Percentiles rank a stretch among this genome's conserved stretches.
Evolutionary conservation across 92 coral and sea anemone genomes (phyloP).

Genomic region (Phenganax marumi): DNA sequence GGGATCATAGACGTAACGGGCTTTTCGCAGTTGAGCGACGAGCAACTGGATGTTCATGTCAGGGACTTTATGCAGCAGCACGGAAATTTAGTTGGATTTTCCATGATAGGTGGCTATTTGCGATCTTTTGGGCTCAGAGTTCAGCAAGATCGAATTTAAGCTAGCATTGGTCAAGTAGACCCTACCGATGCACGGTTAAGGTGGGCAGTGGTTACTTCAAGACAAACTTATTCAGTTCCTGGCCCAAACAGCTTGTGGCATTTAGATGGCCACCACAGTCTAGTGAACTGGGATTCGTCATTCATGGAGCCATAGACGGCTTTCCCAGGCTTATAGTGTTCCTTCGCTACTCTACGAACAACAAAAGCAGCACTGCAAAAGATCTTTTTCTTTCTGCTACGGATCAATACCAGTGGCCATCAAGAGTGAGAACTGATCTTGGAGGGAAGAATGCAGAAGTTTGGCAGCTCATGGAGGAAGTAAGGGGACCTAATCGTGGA

Average conservation of each 20-base stretch:
- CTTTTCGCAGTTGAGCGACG: too few species aligned
- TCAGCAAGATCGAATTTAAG: neutral
- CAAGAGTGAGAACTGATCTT: constrained; percentile 31
- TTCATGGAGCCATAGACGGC: constrained; percentile 23
- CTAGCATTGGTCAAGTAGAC: constrained; percentile 3
- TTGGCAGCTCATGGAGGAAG: constrained; percentile 29
- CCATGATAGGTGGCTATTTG: too few species aligned
- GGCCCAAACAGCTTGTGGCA: constrained; percentile 20
- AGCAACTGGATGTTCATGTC: too few species aligned
- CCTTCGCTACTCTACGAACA: constrained; percentile 1
- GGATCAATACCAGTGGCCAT: constrained; percentile 30
- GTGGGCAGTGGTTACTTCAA: constrained; percentile 35
- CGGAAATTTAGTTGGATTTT: too few species aligned
- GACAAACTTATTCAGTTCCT: constrained; percentile 19
- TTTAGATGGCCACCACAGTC: constrained; percentile 31
- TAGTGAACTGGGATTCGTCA: constrained; percentile 32
- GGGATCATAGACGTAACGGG: too few species aligned
- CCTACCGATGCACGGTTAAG: constrained; percentile 27
- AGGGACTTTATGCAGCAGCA: too few species aligned
- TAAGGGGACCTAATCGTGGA: constrained; percentile 27
- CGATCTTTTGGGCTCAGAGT: too few species aligned
- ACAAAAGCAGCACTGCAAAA: neutral
- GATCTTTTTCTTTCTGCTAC: constrained; percentile 1
- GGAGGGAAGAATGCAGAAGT: constrained; percentile 20
- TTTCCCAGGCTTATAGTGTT: constrained; percentile 27